Evolutionary conservation across 2,797 vertebrate species (phyloP), one percentile per base, ranked within the genome.

Genomic region (Myotis myotis): DNA sequence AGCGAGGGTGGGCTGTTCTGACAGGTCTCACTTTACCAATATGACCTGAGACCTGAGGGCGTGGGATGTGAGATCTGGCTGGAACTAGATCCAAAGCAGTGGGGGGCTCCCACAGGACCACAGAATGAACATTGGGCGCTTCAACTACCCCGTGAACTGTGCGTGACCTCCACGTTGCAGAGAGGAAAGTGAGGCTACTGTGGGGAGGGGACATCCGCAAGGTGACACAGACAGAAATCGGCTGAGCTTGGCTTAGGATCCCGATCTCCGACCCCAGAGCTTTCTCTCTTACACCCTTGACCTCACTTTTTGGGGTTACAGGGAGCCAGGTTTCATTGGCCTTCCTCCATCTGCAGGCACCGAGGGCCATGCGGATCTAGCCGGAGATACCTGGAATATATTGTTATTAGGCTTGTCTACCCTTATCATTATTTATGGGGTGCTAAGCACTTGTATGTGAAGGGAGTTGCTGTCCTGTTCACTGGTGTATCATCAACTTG

Each of bases 31-130:
- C 57, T 28, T 79, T 6, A 38, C 47, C 28, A 60, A 1, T 13
- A 9, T 25, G 36, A 13, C 19, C 4, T 22, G 25, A 51, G 38
- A n/a, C 53, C 33, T 11, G 25, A 64, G 2, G 53, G 22, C 10
- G 4, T 12, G 11, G 11, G n/a, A 25, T n/a, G 55, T 33, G 62
- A 38, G 66, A 55, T 33, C 62, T 47, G 44, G 68, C 38, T 72
- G n/a, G 82, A 71, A 12, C 30, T 47, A 70, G 64, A 41, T 25
- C 23, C 75, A 47, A 79, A 62, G 62, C 20, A 23, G 20, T 3
- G 25, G 10, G 28, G 3, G 3, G 22, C 47, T 62, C 20, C 1
- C 0, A 6, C 2, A 25, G 6, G 41, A 72, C 6, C 23, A 13
- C 71, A 47, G 78, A 36, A 70, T 41, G 44, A 15, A n/a, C 41